Base-by-base conservation (phyloP, 1,140 invertebrate genomes). In the Cyphomyrmex costatus region DNA sequence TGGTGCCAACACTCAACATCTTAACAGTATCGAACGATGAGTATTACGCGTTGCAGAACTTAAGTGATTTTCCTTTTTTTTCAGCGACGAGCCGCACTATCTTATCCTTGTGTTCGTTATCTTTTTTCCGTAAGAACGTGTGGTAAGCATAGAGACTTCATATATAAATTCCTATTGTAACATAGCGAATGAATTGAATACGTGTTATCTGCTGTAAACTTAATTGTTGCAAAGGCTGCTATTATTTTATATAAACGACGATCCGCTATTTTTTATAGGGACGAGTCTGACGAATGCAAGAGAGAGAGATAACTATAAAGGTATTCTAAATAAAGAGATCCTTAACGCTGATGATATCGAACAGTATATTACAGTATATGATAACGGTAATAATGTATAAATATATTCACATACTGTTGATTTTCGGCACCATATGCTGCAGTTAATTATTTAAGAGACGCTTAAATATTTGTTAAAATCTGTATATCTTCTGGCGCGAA, bases 211-310 rank as follows among this genome's bases (percentile, higher is more conserved):
- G 42, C 63, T 63, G 33, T 74, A 73, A 73, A 83, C 36, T 83
- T 83, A 74, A 83, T 82, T 82, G 79, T 74, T 83, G 68, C 42
- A 83, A 83, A 83, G 53, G 66, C 66, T 82, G 68, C 79, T 83
- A 60, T 83, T 83, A 83, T 74, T 83, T 83, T 83, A 74, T 71
- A 83, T 60, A 60, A 73, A 74, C n/a, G 33, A 19, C 79, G 42
- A 83, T 74, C 79, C 56, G 68, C 79, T 83, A 83, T 83, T 83
- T 83, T 83, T 83, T 83, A 83, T 74, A 83, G 53, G n/a, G 36
- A 83, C 70, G 53, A 73, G 77, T 79, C 33, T n/a, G 6, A 66
- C 5, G 51, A 61, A 60, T 5, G 53, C 24, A 42, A 42, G 63
- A 19, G 12, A 19, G 19, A 51, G 14, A 74, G 27, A 16, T 61